phyloP scores from a whole-genome alignment of 92 coral and sea anemone species.

The Isaurus tuberculatus region DNA sequence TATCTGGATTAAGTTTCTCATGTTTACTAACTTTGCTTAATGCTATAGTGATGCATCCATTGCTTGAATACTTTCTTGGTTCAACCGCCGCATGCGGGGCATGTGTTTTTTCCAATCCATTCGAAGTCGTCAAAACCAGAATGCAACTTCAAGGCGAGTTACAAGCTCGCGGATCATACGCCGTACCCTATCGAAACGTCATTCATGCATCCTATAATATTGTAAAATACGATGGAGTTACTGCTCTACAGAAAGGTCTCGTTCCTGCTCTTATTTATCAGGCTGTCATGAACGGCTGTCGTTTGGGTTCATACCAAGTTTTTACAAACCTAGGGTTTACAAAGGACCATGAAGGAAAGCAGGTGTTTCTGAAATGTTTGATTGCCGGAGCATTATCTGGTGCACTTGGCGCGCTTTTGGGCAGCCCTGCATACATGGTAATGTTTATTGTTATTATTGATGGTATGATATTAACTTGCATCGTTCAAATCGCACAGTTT shows the following conservation, averaged over 20 bases:
- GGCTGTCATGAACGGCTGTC: slow-evolving; percentile 91
- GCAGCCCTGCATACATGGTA: slow-evolving; percentile 93
- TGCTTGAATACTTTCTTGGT: slow-evolving; percentile 87
- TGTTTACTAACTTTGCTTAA: too few relatives aligned
- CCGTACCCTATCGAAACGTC: slow-evolving; percentile 82
- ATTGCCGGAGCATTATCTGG: slow-evolving; percentile 94
- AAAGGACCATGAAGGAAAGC: slow-evolving; percentile 75
- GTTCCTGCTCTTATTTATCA: slow-evolving; percentile 88
- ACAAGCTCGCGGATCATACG: slow-evolving; percentile 88
- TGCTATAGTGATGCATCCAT: slow-evolving; percentile 16
- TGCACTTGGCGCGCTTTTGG: slow-evolving; percentile 85
- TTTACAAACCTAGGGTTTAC: slow-evolving; percentile 80
- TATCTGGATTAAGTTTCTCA: too few relatives aligned
- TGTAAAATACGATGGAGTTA: slow-evolving; percentile 86
- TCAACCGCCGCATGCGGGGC: slow-evolving; percentile 96
- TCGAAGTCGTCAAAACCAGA: slow-evolving; percentile 96
- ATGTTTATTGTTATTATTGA: not conserved
- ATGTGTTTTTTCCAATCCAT: slow-evolving; percentile 93
- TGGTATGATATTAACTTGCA: too few relatives aligned
- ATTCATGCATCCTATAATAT: slow-evolving; percentile 93
- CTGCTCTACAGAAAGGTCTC: slow-evolving; percentile 93
- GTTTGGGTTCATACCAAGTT: slow-evolving; percentile 90
- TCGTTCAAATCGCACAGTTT: too few relatives aligned
- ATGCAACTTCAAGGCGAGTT: slow-evolving; percentile 99
- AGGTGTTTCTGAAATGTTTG: slow-evolving; percentile 85